Evolutionary conservation across 2,888 invertebrate species (phyloP).

Genomic region (Andrena haemorrhoa): DNA sequence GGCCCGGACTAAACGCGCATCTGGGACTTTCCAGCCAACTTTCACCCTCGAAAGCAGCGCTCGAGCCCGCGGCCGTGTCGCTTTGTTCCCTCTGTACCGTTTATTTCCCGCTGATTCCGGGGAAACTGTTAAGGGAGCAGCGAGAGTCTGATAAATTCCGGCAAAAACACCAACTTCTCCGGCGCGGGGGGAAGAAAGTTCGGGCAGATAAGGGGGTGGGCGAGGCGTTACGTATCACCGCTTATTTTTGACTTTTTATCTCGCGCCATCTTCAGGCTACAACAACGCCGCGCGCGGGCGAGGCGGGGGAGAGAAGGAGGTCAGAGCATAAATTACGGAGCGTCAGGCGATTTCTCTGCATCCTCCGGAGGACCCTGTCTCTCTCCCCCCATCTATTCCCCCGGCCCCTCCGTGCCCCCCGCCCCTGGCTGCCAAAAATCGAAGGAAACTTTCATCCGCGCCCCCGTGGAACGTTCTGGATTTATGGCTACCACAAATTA

Average conservation of each 20-base stretch:
- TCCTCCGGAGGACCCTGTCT: constrained; percentile 44
- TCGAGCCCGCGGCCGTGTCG: constrained; percentile 7
- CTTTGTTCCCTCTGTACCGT: constrained; percentile 29
- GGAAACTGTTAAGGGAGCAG: constrained; percentile 28
- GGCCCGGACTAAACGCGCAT: constrained; percentile 6
- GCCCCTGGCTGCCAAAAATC: constrained; percentile 64
- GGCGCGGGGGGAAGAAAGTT: constrained; percentile 28
- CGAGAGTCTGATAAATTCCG: constrained; percentile 43
- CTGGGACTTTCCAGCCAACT: constrained; percentile 26
- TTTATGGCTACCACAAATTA: constrained; percentile 68
- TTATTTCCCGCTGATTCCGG: constrained; percentile 31
- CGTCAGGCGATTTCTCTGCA: constrained; percentile 54
- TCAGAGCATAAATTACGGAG: constrained; percentile 68
- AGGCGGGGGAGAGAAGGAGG: constrained; percentile 43
- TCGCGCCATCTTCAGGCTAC: constrained; percentile 55
- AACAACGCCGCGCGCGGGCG: constrained; percentile 28
- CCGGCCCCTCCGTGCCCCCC: background rate
- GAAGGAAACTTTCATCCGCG: constrained; percentile 71
- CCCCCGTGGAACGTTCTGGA: constrained; percentile 45
- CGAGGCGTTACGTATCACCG: constrained; percentile 36
- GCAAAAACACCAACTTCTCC: constrained; percentile 34
- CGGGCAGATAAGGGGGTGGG: constrained; percentile 36
- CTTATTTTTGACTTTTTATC: constrained; percentile 66
- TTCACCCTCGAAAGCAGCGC: constrained; percentile 21
- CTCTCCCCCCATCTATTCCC: constrained; percentile 29